Percentiles rank a stretch among this genome's conserved stretches.
These are phyloP conservation scores for Metaphire vulgaris DNA, from an alignment of 1,140 invertebrate genomes.

Conservation along the genomic window DNA sequence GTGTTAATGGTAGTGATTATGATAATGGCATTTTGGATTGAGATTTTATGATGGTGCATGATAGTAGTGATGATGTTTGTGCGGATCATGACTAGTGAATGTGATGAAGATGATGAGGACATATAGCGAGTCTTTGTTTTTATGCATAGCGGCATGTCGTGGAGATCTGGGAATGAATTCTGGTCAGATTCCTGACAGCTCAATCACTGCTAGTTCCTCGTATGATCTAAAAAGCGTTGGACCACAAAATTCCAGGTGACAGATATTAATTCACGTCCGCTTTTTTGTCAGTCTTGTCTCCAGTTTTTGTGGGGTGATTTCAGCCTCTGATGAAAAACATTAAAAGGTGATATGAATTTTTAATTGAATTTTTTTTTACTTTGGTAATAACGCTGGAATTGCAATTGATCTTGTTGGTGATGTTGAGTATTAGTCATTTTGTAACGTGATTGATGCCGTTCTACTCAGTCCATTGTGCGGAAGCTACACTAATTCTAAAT, in stretches of 20 bases:
- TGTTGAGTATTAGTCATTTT: too few species aligned
- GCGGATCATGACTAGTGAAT: neutral
- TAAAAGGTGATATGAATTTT: too few species aligned
- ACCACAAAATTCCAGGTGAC: slow-evolving; percentile 51
- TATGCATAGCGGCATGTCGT: slow-evolving; percentile 45
- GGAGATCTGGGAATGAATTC: slow-evolving; percentile 51
- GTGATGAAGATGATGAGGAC: slow-evolving; percentile 14
- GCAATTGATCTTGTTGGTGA: too few species aligned
- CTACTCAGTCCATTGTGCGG: too few species aligned
- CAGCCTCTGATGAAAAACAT: too few species aligned
- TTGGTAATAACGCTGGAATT: too few species aligned
- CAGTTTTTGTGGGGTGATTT: too few species aligned
- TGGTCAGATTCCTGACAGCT: slow-evolving; percentile 44
- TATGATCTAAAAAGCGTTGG: slow-evolving; percentile 52
- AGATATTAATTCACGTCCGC: too few species aligned
- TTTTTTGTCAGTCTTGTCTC: too few species aligned
- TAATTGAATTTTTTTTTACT: too few species aligned
- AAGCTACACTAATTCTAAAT: too few species aligned
- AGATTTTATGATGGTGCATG: neutral
- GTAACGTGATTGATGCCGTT: too few species aligned
- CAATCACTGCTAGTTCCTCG: slow-evolving; percentile 50
- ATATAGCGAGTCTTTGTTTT: slow-evolving; percentile 2
- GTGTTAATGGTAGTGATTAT: neutral
- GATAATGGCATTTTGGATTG: neutral
- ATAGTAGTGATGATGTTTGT: slow-evolving; percentile 3